These are phyloP conservation scores for Oophaga pumilio DNA, from an alignment of 2,113 vertebrate genomes.

Conservation along the genomic window DNA sequence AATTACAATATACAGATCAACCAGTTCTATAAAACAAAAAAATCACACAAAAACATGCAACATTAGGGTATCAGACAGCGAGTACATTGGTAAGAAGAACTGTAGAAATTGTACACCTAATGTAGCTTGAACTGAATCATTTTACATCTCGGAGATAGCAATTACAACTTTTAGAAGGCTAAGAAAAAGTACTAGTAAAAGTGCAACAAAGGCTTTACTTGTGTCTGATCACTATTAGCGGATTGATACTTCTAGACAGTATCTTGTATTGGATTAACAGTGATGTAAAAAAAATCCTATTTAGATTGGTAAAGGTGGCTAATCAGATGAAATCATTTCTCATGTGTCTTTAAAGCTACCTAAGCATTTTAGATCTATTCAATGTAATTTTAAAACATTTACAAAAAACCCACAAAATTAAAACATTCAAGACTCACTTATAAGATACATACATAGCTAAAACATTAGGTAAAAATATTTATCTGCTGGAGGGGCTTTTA, in stretches of 20 bases:
- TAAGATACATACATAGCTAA: slow-evolving; percentile 40
- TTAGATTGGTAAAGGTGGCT: slow-evolving; percentile 60
- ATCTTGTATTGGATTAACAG: slow-evolving; percentile 58
- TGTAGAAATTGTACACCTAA: slow-evolving; percentile 64
- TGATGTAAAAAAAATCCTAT: slow-evolving; percentile 61
- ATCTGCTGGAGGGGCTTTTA: slow-evolving; percentile 33
- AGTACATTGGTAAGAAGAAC: slow-evolving; percentile 73
- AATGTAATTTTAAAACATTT: slow-evolving; percentile 39
- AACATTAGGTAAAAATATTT: slow-evolving; percentile 18
- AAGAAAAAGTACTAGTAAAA: slow-evolving; percentile 63
- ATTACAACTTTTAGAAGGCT: slow-evolving; percentile 63
- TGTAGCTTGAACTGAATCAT: slow-evolving; percentile 64
- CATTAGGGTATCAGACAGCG: slow-evolving; percentile 86
- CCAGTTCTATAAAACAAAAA: slow-evolving; percentile 85
- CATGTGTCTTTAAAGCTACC: slow-evolving; percentile 33
- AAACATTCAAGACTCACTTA: slow-evolving; percentile 40
- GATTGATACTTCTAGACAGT: slow-evolving; percentile 58
- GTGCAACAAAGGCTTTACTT: slow-evolving; percentile 66
- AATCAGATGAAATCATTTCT: slow-evolving; percentile 41
- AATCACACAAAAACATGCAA: slow-evolving; percentile 88
- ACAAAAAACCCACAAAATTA: slow-evolving; percentile 24
- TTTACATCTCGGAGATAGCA: slow-evolving; percentile 63
- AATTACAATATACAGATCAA: slow-evolving; percentile 91
- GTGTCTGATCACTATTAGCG: slow-evolving; percentile 56
- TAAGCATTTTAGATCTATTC: slow-evolving; percentile 39